These are phyloP conservation scores for Rhagonycha fulva DNA, from an alignment of 2,888 invertebrate genomes.

Conservation along the genomic window DNA sequence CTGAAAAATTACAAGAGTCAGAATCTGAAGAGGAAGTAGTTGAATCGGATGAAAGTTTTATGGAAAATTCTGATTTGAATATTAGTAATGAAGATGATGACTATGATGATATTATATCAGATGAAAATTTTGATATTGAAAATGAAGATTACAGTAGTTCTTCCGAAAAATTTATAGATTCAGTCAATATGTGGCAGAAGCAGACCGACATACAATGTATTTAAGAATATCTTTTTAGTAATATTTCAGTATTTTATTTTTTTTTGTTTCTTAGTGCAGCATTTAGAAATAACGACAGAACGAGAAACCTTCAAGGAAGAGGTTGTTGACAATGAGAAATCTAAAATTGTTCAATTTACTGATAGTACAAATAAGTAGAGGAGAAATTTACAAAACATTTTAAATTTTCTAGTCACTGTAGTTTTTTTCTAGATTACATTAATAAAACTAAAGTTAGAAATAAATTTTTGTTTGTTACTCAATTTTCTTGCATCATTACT, in stretches of 20 bases:
- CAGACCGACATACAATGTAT: not conserved
- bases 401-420: slow-evolving; percentile 11
- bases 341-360: not conserved
- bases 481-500: not conserved
- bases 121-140: not conserved
- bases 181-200: not conserved
- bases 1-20: not conserved
- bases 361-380: not conserved
- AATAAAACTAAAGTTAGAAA: not conserved
- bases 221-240: not conserved
- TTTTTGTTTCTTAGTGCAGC: not conserved
- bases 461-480: not conserved
- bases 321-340: not conserved
- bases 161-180: not conserved
- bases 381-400: not conserved
- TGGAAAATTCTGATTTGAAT: not conserved
- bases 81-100: not conserved
- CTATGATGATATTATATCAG: not conserved
- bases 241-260: not conserved
- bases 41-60: not conserved
- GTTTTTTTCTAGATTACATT: not conserved
- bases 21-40: not conserved
- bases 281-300: not conserved
- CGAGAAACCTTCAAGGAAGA: not conserved
- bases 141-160: not conserved